A percentile compares a stretch with the other conserved stretches of the same genome.
Conservation (phyloP, 2,113 vertebrate genomes). For the Apteryx mantelli region DNA sequence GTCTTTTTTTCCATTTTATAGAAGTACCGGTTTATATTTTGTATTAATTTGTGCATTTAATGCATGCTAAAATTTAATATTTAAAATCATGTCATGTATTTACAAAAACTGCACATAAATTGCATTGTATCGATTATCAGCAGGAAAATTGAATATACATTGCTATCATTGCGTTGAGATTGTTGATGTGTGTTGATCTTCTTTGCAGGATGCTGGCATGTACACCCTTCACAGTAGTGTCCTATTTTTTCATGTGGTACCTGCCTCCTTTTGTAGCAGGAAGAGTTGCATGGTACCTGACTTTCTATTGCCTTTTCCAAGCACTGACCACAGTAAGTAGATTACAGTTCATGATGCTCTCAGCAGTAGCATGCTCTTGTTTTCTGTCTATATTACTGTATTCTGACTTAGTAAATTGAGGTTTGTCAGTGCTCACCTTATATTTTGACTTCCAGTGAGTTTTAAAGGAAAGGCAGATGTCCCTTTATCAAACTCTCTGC, state of each 20-base stretch:
- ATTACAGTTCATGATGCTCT: neutral
- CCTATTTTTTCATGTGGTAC: constrained; percentile 97
- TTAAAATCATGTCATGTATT: neutral
- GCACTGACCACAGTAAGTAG: constrained; percentile 91
- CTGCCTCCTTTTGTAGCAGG: constrained; percentile 85
- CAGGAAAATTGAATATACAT: neutral
- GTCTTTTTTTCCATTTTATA: neutral
- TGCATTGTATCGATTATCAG: neutral
- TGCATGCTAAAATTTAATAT: neutral
- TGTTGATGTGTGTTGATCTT: neutral
- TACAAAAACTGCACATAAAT: neutral
- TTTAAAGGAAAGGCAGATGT: neutral
- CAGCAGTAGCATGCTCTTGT: neutral
- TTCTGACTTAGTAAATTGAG: neutral
- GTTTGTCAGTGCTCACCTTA: neutral
- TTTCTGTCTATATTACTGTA: neutral
- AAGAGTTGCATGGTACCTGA: constrained; percentile 88
- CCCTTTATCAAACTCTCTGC: neutral
- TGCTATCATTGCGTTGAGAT: neutral
- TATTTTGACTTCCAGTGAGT: neutral
- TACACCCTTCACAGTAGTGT: constrained; percentile 86
- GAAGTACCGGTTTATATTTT: neutral
- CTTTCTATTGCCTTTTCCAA: constrained; percentile 93
- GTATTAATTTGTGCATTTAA: neutral
- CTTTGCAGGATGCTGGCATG: constrained; percentile 89